Conservation (phyloP, 2,113 vertebrate genomes). For the Paradoxurus hermaphroditus region DNA sequence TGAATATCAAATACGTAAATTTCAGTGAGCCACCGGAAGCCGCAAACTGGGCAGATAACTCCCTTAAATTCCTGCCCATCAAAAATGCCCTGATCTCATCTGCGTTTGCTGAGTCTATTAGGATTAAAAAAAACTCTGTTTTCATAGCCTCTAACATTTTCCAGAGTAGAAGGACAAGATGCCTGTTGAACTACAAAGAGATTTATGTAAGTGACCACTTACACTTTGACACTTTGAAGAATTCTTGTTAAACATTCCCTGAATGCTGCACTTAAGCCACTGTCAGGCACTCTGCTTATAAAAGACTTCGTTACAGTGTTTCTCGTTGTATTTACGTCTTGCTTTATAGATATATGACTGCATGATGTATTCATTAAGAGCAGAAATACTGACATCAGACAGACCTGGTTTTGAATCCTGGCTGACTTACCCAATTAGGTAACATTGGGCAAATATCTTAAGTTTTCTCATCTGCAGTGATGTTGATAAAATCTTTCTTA, state of each 20-base stretch:
- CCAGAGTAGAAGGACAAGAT: background rate
- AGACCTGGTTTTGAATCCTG: background rate
- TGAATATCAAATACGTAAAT: background rate
- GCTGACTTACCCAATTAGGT: background rate
- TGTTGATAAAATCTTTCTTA: background rate
- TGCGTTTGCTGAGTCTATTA: background rate
- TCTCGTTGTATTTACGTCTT: background rate
- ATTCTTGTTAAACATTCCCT: conserved; percentile 18
- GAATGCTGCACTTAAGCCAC: background rate
- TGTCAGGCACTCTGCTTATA: background rate
- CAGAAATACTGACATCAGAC: background rate
- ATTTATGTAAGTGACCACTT: background rate
- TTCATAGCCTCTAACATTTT: background rate
- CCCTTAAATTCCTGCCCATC: background rate
- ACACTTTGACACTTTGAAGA: background rate
- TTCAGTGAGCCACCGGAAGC: background rate
- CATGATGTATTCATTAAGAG: background rate
- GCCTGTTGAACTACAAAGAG: background rate
- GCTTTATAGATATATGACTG: background rate
- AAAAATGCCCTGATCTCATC: background rate
- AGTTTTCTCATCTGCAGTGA: background rate
- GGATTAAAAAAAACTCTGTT: background rate
- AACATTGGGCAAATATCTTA: background rate
- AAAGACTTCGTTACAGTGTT: background rate
- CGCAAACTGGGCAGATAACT: background rate